phyloP scores from a whole-genome alignment of 1,140 invertebrate genomes.

The Spodoptera litura region DNA sequence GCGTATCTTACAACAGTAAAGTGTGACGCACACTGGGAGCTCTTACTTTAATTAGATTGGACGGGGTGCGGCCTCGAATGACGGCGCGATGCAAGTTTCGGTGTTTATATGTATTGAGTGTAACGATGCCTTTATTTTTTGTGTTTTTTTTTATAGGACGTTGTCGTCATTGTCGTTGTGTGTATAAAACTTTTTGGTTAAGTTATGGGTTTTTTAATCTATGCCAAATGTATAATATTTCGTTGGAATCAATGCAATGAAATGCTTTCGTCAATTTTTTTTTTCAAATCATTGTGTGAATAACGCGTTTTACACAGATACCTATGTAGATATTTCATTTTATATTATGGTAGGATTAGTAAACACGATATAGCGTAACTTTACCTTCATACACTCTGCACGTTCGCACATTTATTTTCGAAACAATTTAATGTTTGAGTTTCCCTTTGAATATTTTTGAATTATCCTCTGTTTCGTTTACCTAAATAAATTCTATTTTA shows the following conservation, averaged over 20 bases:
- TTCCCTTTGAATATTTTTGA: background rate
- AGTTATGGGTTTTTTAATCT: too few relatives aligned
- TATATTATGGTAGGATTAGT: too few relatives aligned
- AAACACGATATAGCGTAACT: too few relatives aligned
- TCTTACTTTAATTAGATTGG: slow-evolving; percentile 55
- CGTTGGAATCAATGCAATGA: too few relatives aligned
- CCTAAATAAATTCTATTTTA: background rate
- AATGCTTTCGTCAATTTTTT: too few relatives aligned
- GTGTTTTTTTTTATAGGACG: background rate
- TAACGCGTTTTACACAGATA: too few relatives aligned
- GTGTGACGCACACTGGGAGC: slow-evolving; percentile 51
- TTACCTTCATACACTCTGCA: too few relatives aligned
- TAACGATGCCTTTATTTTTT: background rate
- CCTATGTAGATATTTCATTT: too few relatives aligned
- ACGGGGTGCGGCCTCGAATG: slow-evolving; percentile 20
- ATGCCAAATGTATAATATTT: too few relatives aligned
- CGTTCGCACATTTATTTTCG: background rate
- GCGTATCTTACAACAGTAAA: slow-evolving; percentile 37
- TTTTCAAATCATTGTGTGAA: too few relatives aligned
- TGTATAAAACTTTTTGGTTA: too few relatives aligned
- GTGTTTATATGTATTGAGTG: slow-evolving; percentile 1
- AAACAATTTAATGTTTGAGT: background rate
- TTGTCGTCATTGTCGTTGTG: too few relatives aligned
- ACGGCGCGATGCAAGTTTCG: slow-evolving; percentile 1
- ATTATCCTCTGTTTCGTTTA: slow-evolving; percentile 1